Evolutionary conservation across 2,113 vertebrate genomes (phyloP).

Genomic region (Takifugu flavidus): DNA sequence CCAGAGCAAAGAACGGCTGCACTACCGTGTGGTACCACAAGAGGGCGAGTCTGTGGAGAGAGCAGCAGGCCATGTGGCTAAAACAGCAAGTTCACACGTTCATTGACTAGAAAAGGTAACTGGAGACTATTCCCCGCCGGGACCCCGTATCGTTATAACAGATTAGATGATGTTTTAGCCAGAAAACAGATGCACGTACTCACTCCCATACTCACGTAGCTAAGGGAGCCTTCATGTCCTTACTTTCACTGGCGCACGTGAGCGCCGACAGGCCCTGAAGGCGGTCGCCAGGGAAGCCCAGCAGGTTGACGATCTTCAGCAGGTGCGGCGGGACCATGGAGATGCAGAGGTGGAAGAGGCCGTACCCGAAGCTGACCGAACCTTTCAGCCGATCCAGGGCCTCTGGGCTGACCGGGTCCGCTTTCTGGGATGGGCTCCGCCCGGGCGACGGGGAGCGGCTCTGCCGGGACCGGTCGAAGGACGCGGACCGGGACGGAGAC

Average conservation of each 20-base stretch:
- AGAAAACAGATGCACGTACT: slow-evolving; percentile 27
- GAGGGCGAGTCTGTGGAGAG: slow-evolving; percentile 80
- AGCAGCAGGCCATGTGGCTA: not conserved
- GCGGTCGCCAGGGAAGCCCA: slow-evolving; percentile 98
- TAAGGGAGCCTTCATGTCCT: slow-evolving; percentile 99
- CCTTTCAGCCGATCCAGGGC: slow-evolving; percentile 93
- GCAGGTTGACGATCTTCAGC: slow-evolving; percentile 98
- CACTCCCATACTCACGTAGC: slow-evolving; percentile 96
- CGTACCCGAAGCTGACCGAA: slow-evolving; percentile 97
- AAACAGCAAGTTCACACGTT: not conserved
- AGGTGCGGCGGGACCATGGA: slow-evolving; percentile 99
- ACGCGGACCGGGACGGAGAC: slow-evolving; percentile 79
- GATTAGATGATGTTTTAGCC: not conserved
- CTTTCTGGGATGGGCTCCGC: slow-evolving; percentile 75
- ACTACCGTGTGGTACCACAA: slow-evolving; percentile 96
- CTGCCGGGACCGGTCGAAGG: slow-evolving; percentile 74
- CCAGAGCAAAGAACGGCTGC: slow-evolving; percentile 92
- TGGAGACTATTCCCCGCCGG: no score
- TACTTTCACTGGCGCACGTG: slow-evolving; percentile 92
- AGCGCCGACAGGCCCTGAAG: slow-evolving; percentile 93
- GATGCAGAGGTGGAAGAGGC: slow-evolving; percentile 98
- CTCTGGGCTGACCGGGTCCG: slow-evolving; percentile 82
- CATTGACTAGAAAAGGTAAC: not conserved
- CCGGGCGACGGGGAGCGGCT: slow-evolving; percentile 78
- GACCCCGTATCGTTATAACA: no score